Percentiles rank a stretch among this genome's conserved stretches.
phyloP scores from a whole-genome alignment of 2,797 vertebrate species.

The Sebastes vulpes region DNA sequence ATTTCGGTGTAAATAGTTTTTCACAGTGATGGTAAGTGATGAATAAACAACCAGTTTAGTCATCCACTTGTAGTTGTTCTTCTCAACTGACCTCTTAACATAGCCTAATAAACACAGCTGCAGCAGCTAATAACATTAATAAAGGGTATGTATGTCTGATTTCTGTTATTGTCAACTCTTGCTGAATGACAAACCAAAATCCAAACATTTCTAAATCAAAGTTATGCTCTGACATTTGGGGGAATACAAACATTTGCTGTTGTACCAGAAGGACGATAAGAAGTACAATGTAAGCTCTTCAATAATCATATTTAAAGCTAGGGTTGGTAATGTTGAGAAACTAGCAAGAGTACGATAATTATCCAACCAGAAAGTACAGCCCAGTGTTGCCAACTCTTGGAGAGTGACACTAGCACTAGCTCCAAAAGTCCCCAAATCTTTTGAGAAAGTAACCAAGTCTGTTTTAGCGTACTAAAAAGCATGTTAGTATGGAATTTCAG shows the following conservation, averaged over 20 bases:
- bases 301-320: too few species aligned
- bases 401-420: too few species aligned
- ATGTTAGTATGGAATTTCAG: too few species aligned
- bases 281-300: background rate
- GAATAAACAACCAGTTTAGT: background rate
- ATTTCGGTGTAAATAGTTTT: background rate
- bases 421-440: too few species aligned
- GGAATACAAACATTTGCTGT: background rate
- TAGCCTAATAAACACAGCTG: background rate
- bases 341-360: too few species aligned
- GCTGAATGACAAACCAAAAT: background rate
- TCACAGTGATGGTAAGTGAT: background rate
- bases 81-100: background rate
- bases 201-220: background rate
- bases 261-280: background rate
- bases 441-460: too few species aligned
- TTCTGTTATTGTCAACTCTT: background rate
- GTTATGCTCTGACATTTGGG: background rate
- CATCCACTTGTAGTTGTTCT: background rate
- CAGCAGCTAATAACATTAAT: background rate
- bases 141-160: background rate
- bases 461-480: fast-evolving
- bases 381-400: too few species aligned
- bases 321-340: too few species aligned
- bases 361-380: too few species aligned